Base-by-base conservation (phyloP, 1,140 invertebrate species). In the Archivesica marissinica region DNA sequence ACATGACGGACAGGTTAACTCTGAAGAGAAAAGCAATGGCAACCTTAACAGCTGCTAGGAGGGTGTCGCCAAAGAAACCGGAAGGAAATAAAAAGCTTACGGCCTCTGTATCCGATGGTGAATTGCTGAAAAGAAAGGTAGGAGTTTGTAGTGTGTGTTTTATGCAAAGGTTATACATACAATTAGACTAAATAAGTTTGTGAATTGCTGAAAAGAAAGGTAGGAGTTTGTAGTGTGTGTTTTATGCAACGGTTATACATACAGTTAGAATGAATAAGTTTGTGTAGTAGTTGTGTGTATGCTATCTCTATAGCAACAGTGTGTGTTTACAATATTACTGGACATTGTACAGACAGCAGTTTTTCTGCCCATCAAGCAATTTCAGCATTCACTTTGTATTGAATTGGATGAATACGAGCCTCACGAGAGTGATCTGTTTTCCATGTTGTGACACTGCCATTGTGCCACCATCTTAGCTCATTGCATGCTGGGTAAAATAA, bases 21-120 rank as follows among this genome's bases (percentile, higher is more conserved):
- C 54, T 86, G 72, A 89, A 89, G 66, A 83, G 74, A 39, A 88
- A 88, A 68, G 86, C 88, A 9, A 86, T 88, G 44, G 86, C 88
- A 35, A 88, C 88, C 4, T 50, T 89, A 28, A 85, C 88, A 39
- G 78, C 86, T 28, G 41, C 82, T 41, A 54, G 41, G 13, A 85
- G 56, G 30, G 35, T 33, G 2, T 66, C 70, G 2, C 81, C 81
- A 61, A 83, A 59, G 38, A 84, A 84, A 74, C 81, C 30, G 28
- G 50, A 56, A 3, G 59, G 25, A n/a, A n/a, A 28, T 0, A 68
- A 81, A 41, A 81, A 81, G 28, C 30, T 81, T 33, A 76, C 56
- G 35, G 23, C 28, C n/a, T 64, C 81, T 13, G 56, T 64, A 3
- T 85, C 82, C 38, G 82, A 77, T 70, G 64, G 82, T 25, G 75